Conservation (phyloP, 2,888 invertebrate genomes). For the Heteromyza rotundicornis region DNA sequence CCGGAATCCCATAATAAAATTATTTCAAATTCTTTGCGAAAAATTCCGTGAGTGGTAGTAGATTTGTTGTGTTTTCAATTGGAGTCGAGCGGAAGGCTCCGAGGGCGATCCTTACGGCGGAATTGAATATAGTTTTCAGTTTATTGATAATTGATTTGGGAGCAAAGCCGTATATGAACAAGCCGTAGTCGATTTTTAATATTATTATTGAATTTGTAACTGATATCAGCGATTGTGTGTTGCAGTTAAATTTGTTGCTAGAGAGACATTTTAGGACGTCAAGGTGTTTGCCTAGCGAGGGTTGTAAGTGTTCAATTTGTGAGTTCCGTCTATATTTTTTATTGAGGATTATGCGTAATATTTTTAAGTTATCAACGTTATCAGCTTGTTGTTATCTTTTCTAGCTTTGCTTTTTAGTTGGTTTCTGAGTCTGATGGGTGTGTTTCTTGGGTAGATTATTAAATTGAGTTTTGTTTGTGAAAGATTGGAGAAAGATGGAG, state of each 20-base stretch:
- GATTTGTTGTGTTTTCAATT: too few relatives aligned
- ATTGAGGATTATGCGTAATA: conserved; percentile 30
- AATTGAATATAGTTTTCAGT: conserved; percentile 16
- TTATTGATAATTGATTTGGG: conserved; percentile 9
- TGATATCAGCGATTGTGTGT: neutral
- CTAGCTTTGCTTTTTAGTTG: too few relatives aligned
- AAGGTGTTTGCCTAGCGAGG: conserved; percentile 12
- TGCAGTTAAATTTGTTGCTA: conserved; percentile 11
- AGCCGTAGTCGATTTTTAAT: conserved; percentile 15
- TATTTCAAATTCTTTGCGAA: too few relatives aligned
- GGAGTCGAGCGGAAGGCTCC: conserved; percentile 11
- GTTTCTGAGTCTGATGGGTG: too few relatives aligned
- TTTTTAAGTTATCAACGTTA: conserved; percentile 19
- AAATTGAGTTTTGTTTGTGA: too few relatives aligned
- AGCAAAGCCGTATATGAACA: conserved; percentile 12
- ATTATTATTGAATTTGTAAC: conserved; percentile 1
- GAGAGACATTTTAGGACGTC: conserved; percentile 25
- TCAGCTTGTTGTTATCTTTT: too few relatives aligned
- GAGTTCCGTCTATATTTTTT: conserved; percentile 29
- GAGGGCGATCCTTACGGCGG: conserved; percentile 4
- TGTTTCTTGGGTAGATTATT: too few relatives aligned
- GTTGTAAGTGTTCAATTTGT: conserved; percentile 21
- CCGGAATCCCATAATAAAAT: too few relatives aligned
- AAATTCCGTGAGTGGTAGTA: too few relatives aligned
- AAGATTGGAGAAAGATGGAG: too few relatives aligned